Percentiles rank a stretch among this genome's conserved stretches.
Conservation (phyloP, 1,140 invertebrate species). For the Trichonephila clavata region DNA sequence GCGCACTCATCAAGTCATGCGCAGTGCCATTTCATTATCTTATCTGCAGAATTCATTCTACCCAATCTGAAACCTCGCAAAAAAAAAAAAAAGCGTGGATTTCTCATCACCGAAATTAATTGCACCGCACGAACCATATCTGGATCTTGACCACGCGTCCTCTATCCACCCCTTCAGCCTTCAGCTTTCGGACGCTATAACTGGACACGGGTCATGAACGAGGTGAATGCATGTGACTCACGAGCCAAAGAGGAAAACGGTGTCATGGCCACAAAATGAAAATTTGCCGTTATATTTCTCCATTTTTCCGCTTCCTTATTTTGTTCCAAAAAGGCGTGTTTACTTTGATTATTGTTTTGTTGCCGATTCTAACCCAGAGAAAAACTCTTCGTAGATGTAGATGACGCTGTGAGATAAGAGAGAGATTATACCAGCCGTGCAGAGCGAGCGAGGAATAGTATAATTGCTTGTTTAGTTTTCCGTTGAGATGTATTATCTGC, state of each 20-base stretch:
- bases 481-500: neutral
- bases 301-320: neutral
- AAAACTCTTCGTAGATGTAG: neutral
- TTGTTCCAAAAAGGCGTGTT: neutral
- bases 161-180: neutral
- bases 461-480: neutral
- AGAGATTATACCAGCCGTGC: neutral
- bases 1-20: neutral
- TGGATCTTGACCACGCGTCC: constrained; percentile 6
- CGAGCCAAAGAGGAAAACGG: neutral
- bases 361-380: neutral
- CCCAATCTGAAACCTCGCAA: too few relatives aligned
- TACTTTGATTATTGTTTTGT: neutral
- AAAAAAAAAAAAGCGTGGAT: neutral
- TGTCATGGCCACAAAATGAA: neutral
- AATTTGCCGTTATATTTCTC: constrained; percentile 6
- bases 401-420: neutral
- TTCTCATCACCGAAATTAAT: neutral
- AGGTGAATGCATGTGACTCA: neutral
- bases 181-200: neutral
- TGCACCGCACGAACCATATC: neutral
- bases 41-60: neutral
- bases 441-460: neutral
- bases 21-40: neutral
- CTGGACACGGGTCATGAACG: constrained; percentile 35